Conservation (phyloP, 2,113 vertebrate genomes). For the Gallinago paraguaiae region DNA sequence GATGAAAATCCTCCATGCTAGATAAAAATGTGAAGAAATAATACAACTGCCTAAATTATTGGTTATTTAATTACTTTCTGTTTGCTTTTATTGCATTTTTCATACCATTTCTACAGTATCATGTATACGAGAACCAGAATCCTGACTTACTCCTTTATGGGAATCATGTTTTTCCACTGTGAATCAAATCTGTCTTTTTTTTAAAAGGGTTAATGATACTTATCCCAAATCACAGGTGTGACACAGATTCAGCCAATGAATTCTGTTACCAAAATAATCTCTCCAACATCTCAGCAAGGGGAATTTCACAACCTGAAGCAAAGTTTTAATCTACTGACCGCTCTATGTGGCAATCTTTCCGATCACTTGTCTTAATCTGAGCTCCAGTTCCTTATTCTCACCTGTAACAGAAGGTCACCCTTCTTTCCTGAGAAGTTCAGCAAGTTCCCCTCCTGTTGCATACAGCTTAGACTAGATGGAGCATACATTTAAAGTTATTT, state of each 20-base stretch:
- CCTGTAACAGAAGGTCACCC: neutral
- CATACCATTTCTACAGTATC: neutral
- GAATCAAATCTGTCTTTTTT: neutral
- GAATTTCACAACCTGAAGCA: neutral
- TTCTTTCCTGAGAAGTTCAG: neutral
- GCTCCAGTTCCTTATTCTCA: neutral
- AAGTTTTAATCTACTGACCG: neutral
- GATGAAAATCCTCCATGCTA: neutral
- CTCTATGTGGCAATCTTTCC: neutral
- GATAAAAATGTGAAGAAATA: neutral
- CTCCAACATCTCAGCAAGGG: neutral
- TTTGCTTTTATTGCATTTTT: neutral
- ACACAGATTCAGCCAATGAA: neutral
- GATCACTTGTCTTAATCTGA: neutral
- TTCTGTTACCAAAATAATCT: neutral
- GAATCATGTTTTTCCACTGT: neutral
- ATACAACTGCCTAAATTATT: neutral
- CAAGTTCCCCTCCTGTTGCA: neutral
- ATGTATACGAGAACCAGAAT: neutral
- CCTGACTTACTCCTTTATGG: neutral
- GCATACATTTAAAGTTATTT: neutral
- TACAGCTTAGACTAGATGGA: neutral
- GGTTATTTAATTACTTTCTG: neutral
- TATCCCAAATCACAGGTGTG: neutral
- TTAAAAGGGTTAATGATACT: neutral